Evolutionary conservation across 2,113 vertebrate genomes (phyloP).

Genomic region (Hydrolagus affinis): DNA sequence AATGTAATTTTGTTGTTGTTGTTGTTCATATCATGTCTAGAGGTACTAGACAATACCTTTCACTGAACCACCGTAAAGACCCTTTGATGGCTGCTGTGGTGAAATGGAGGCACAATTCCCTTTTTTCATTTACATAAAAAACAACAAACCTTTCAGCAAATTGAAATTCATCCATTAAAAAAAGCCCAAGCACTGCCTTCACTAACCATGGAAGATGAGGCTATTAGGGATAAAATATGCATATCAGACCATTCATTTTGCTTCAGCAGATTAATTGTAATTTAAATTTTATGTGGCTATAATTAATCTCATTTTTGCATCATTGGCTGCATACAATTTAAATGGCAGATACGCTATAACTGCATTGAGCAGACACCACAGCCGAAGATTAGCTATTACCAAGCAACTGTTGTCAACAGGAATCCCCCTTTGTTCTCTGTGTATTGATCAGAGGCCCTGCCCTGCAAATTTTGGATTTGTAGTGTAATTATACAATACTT

Average conservation of each 20-base stretch:
- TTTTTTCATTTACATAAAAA: background rate
- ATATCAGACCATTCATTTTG: background rate
- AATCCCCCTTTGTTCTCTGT: background rate
- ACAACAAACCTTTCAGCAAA: background rate
- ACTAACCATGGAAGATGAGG: background rate
- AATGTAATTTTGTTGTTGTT: too few relatives aligned
- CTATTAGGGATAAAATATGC: background rate
- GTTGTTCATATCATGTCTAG: background rate
- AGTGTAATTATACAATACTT: slow-evolving; percentile 1
- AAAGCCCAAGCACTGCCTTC: background rate
- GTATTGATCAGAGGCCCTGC: slow-evolving; percentile 18
- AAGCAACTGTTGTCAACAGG: slow-evolving; percentile 9
- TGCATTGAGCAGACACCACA: background rate
- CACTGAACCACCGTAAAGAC: background rate
- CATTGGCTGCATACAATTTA: slow-evolving; percentile 15
- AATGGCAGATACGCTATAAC: background rate
- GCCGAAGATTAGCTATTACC: slow-evolving; percentile 13
- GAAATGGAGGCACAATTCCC: background rate
- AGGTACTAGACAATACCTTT: too few relatives aligned
- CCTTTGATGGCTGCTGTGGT: slow-evolving; percentile 16
- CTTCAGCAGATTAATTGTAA: slow-evolving; percentile 9
- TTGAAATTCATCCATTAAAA: background rate
- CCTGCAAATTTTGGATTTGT: background rate
- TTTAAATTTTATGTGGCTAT: slow-evolving; percentile 20
- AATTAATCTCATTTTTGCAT: slow-evolving; percentile 20